Evolutionary conservation across 1,140 invertebrate species (phyloP), one percentile per base, ranked within the genome.

Genomic region (Leptonema lineaticorne): DNA sequence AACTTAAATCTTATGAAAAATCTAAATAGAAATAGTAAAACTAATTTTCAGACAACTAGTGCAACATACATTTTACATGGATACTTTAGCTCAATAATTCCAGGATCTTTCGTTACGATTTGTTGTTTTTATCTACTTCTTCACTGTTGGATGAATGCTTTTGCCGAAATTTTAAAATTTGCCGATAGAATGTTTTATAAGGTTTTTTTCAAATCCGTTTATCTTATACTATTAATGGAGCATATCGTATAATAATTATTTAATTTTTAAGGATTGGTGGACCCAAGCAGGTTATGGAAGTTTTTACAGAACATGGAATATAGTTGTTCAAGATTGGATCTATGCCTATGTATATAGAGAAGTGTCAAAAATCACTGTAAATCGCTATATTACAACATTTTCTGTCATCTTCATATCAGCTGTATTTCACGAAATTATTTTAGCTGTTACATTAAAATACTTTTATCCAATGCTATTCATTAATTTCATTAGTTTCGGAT

Each of bases 221-320:
- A 48, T 22, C 20, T 7, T 7, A 7, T 48, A 7, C 14, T 48
- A 48, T 56, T 33, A 33, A 6, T 8, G n/a, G 30, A 33, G 5
- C 5, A 33, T 11, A 33, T 33, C 5, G 30, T 6, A 33, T 33
- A 41, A 41, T 3, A 41, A 41, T 11, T 3, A 9, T 58, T 37
- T 33, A 20, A 69, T 73, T 81, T 73, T 81, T 11, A 75, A 95
- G 88, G 94, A 97, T 74, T 98, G 96, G 96, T 98, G 96, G 96
- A 96, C 93, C 53, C 88, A 88, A 4, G 88, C 88, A 2, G 88
- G 88, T 0, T 97, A 90, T 76, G 85, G 86, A 0, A 84, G 82
- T 4, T 98, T 91, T 76, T 98, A 95, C 76, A 85, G 94, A 14
- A 92, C 90, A 7, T 98, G 96, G 96, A 98, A 98, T 77, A 85